Evolutionary conservation across 2,797 vertebrate genomes (phyloP).

Genomic region (Hafferia zeledoni): DNA sequence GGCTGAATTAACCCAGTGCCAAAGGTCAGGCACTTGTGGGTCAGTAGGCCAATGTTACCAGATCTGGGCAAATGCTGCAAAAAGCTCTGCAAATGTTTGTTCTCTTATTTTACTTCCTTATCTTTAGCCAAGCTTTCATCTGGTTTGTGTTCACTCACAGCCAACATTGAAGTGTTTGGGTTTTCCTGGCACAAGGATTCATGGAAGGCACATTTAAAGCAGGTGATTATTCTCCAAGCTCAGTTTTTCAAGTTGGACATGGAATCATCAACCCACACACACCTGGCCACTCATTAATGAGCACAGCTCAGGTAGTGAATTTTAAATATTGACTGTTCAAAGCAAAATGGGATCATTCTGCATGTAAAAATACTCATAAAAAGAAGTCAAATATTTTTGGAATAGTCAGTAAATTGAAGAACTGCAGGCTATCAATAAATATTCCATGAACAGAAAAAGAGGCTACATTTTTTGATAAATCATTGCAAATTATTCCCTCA

Average conservation of each 20-base stretch:
- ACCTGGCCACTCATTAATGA: slow-evolving; percentile 47
- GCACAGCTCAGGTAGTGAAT: slow-evolving; percentile 35
- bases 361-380: slow-evolving; percentile 25
- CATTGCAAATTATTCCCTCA: slow-evolving; percentile 66
- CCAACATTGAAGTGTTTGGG: background rate
- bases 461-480: slow-evolving; percentile 64
- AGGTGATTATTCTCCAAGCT: background rate
- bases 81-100: background rate
- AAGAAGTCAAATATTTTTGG: slow-evolving; percentile 41
- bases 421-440: slow-evolving; percentile 51
- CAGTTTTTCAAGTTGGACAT: slow-evolving; percentile 8
- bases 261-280: background rate
- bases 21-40: background rate
- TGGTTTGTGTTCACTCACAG: background rate
- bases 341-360: slow-evolving; percentile 43
- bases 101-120: background rate
- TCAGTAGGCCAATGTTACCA: background rate
- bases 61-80: background rate
- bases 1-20: slow-evolving; percentile 5
- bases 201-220: background rate
- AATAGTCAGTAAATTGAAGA: slow-evolving; percentile 48
- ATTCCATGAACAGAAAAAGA: slow-evolving; percentile 62
- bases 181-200: background rate
- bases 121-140: background rate
- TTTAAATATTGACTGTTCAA: slow-evolving; percentile 46